Conservation (phyloP, 2,888 invertebrate genomes). For the Coelogynopora nodosa region DNA sequence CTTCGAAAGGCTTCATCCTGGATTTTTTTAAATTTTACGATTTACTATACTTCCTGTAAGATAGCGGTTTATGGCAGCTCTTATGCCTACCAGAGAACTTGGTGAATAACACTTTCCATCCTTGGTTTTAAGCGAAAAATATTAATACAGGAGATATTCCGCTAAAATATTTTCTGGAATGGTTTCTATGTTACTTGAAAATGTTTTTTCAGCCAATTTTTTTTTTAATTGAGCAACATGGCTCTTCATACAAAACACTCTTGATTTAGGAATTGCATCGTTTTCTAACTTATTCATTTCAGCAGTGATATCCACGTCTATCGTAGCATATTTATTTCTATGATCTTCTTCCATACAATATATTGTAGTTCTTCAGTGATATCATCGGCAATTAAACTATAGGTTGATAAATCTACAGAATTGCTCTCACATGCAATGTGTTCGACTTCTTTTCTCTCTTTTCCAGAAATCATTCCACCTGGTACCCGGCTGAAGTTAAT, state of each 20-base stretch:
- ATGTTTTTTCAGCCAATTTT: constrained; percentile 6
- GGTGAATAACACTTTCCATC: constrained; percentile 35
- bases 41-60: constrained; percentile 35
- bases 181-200: constrained; percentile 34
- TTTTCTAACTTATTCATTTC: constrained; percentile 37
- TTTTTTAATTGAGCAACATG: constrained; percentile 32
- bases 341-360: constrained; percentile 12
- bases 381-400: constrained; percentile 26
- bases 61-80: constrained; percentile 32
- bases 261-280: constrained; percentile 34
- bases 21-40: constrained; percentile 7
- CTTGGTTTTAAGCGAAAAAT: constrained; percentile 35
- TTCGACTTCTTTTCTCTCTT: too few relatives aligned
- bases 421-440: too few relatives aligned
- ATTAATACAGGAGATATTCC: constrained; percentile 23
- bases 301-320: constrained; percentile 29
- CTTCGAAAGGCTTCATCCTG: constrained; percentile 32
- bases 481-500: too few relatives aligned
- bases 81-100: constrained; percentile 38
- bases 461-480: too few relatives aligned
- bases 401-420: too few relatives aligned
- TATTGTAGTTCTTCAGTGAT: background rate
- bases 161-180: constrained; percentile 29
- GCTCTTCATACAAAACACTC: constrained; percentile 16
- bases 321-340: constrained; percentile 22